phyloP scores from a whole-genome alignment of 2,888 invertebrate species.

The Lycaena phlaeas region DNA sequence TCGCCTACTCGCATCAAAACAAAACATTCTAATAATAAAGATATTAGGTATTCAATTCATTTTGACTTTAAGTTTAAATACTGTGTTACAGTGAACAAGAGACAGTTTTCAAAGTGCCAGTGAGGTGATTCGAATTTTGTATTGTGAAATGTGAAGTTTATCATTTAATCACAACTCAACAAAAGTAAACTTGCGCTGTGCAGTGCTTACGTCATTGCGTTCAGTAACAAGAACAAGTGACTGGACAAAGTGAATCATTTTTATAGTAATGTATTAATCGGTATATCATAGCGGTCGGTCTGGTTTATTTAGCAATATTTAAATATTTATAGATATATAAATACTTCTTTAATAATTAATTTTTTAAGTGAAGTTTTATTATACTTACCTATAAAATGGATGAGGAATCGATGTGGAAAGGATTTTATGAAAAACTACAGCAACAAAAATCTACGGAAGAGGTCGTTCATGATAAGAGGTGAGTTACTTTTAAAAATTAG shows the following conservation, averaged over 20 bases:
- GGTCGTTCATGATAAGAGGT: conserved; percentile 79
- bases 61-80: too few species aligned
- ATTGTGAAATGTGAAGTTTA: neutral
- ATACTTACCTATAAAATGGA: conserved; percentile 46
- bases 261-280: conserved; percentile 17
- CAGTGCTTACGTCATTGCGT: conserved; percentile 53
- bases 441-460: conserved; percentile 75
- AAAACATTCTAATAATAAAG: neutral
- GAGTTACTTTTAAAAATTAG: conserved; percentile 23
- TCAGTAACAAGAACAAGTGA: conserved; percentile 48
- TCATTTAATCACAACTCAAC: neutral
- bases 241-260: conserved; percentile 48
- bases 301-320: neutral
- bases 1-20: conserved; percentile 24
- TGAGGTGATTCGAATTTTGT: neutral
- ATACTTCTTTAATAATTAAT: neutral
- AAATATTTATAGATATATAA: neutral
- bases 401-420: conserved; percentile 86
- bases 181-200: conserved; percentile 2
- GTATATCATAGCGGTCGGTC: conserved; percentile 4
- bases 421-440: conserved; percentile 79
- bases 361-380: neutral
- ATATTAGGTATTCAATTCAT: neutral
- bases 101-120: too few species aligned
- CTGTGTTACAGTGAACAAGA: too few species aligned